A percentile compares a stretch with the other conserved stretches of the same genome.
phyloP scores from a whole-genome alignment of 1,140 invertebrate species.

The Hermatobates lingyangjiaoensis region DNA sequence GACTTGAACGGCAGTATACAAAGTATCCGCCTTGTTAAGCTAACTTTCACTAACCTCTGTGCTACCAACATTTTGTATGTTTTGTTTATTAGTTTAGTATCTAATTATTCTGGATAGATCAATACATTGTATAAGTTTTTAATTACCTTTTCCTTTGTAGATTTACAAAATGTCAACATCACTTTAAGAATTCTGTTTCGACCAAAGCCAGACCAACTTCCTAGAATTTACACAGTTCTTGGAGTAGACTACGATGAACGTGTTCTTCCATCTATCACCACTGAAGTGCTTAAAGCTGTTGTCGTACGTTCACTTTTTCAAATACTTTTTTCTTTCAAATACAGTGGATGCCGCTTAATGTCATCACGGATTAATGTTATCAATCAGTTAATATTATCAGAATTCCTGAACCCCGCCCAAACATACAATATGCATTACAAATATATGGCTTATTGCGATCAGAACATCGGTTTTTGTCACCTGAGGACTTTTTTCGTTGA shows the following conservation, averaged over 20 bases:
- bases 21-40: too few relatives aligned
- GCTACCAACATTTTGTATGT: too few relatives aligned
- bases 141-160: slow-evolving; percentile 31
- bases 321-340: too few relatives aligned
- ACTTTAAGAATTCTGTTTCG: slow-evolving; percentile 93
- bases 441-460: too few relatives aligned
- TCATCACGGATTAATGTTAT: too few relatives aligned
- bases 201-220: slow-evolving; percentile 71
- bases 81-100: neutral
- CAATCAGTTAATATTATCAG: too few relatives aligned
- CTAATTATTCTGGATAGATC: neutral
- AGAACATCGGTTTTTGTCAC: neutral
- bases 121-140: neutral
- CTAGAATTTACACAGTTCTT: slow-evolving; percentile 87
- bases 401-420: too few relatives aligned
- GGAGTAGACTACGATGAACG: slow-evolving; percentile 97
- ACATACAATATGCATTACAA: too few relatives aligned
- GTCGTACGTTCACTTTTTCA: slow-evolving; percentile 41
- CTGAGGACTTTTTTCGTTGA: too few relatives aligned
- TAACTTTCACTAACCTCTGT: too few relatives aligned
- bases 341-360: too few relatives aligned
- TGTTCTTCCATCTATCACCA: slow-evolving; percentile 95
- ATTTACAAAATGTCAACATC: slow-evolving; percentile 99
- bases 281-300: slow-evolving; percentile 96
- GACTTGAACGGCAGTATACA: too few relatives aligned